Conservation (phyloP, 2,888 invertebrate genomes). For the Tuberolachnus salignus region DNA sequence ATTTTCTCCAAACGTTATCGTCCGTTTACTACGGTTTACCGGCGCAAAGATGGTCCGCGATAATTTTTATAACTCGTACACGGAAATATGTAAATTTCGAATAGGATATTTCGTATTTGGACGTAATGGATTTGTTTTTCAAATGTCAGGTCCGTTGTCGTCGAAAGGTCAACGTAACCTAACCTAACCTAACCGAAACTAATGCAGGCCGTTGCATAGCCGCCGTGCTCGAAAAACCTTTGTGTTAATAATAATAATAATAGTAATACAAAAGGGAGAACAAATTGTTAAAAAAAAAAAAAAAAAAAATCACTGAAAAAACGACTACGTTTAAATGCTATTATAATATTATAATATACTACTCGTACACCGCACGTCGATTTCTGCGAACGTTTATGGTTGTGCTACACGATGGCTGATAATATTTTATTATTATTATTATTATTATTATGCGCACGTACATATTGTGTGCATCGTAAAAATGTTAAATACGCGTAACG, state of each 20-base stretch:
- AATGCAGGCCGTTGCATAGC: neutral
- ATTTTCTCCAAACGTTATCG: too few relatives aligned
- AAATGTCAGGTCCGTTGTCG: too few relatives aligned
- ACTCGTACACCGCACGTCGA: neutral
- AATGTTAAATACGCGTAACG: conserved; percentile 38
- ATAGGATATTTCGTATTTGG: too few relatives aligned
- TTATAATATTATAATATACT: neutral
- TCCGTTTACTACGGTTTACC: too few relatives aligned
- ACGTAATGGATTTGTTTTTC: too few relatives aligned
- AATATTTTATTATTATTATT: conserved; percentile 10
- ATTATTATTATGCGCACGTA: neutral
- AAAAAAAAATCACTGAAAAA: neutral
- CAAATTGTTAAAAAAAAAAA: too few relatives aligned
- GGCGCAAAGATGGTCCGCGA: too few relatives aligned
- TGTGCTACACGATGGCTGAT: neutral
- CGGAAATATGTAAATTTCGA: too few relatives aligned
- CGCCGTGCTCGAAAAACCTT: too few relatives aligned
- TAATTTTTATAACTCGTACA: too few relatives aligned
- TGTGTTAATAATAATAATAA: too few relatives aligned
- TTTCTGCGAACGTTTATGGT: conserved; percentile 18
- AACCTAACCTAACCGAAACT: conserved; percentile 2
- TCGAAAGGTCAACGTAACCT: neutral
- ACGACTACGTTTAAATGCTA: conserved; percentile 21
- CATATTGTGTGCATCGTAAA: conserved; percentile 24
- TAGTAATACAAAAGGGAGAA: too few relatives aligned